These are phyloP conservation scores for Leptinotarsa rubiginosa DNA, from an alignment of 2,888 invertebrate species.

Conservation along the genomic window DNA sequence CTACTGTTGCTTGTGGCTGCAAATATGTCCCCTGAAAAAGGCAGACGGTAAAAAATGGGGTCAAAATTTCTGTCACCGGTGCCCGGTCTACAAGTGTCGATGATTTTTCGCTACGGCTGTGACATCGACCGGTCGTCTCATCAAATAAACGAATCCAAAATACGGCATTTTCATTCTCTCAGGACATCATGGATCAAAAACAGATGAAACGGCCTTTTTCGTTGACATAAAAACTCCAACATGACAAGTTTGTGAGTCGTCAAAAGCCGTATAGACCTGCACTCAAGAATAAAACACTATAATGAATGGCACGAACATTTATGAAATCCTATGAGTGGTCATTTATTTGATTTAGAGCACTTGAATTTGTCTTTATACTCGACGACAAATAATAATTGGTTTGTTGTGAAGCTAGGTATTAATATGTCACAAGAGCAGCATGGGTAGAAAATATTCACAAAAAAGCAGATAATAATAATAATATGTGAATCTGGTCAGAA, in stretches of 20 bases:
- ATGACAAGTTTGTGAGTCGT: conserved; percentile 16
- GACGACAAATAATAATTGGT: conserved; percentile 1
- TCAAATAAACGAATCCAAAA: too few species aligned
- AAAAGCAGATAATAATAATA: too few species aligned
- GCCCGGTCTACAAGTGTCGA: too few species aligned
- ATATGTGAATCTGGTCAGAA: too few species aligned
- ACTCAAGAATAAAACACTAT: conserved; percentile 11
- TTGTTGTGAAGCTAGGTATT: background rate
- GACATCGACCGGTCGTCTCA: too few species aligned
- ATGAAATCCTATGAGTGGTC: conserved; percentile 13
- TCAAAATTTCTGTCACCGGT: too few species aligned
- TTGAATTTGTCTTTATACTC: background rate
- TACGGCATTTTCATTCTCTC: background rate
- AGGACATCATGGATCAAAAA: conserved; percentile 4
- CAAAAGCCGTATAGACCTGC: conserved; percentile 3
- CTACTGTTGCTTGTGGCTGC: too few species aligned
- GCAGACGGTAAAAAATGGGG: too few species aligned
- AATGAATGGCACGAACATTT: conserved; percentile 6
- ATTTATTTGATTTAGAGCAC: conserved; percentile 12
- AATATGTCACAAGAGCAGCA: background rate
- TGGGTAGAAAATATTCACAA: background rate
- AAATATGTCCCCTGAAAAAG: too few species aligned
- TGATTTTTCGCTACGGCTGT: too few species aligned
- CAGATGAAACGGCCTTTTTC: background rate
- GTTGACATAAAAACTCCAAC: conserved; percentile 12